Conservation (phyloP, 2,888 invertebrate species). For the Melinopterus prodromus region DNA sequence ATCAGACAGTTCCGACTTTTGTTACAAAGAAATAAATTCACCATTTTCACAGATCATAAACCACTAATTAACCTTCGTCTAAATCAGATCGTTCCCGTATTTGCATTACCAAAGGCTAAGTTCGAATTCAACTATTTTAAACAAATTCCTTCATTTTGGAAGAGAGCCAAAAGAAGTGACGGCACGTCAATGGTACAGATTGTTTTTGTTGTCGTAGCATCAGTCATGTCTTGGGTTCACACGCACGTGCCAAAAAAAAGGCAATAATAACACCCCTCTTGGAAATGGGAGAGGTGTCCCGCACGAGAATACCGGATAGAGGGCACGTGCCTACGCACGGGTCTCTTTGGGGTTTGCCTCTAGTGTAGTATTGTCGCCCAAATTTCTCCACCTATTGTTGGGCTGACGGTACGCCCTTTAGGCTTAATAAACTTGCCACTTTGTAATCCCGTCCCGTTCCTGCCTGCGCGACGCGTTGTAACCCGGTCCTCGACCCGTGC, state of each 20-base stretch:
- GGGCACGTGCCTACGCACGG: neutral
- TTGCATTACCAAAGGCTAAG: too few species aligned
- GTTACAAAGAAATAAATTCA: too few species aligned
- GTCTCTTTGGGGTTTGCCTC: neutral
- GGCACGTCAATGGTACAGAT: too few species aligned
- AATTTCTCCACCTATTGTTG: slow-evolving; percentile 4
- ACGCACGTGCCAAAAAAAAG: neutral
- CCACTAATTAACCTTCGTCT: too few species aligned
- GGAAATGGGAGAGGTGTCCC: neutral
- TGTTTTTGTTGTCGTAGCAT: neutral
- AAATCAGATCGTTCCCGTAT: too few species aligned
- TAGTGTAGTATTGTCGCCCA: neutral
- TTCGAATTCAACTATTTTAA: too few species aligned
- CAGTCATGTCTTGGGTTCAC: neutral
- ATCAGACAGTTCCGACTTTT: too few species aligned
- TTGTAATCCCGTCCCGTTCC: neutral
- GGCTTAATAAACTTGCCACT: neutral
- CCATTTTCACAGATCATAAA: too few species aligned
- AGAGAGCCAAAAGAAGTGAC: neutral
- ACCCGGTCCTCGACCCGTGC: neutral
- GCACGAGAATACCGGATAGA: neutral
- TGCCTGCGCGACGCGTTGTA: neutral
- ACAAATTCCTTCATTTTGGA: too few species aligned
- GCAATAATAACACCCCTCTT: neutral
- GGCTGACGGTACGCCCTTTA: neutral